Evolutionary conservation across 1,140 invertebrate genomes (phyloP).

Genomic region (Samia ricini): DNA sequence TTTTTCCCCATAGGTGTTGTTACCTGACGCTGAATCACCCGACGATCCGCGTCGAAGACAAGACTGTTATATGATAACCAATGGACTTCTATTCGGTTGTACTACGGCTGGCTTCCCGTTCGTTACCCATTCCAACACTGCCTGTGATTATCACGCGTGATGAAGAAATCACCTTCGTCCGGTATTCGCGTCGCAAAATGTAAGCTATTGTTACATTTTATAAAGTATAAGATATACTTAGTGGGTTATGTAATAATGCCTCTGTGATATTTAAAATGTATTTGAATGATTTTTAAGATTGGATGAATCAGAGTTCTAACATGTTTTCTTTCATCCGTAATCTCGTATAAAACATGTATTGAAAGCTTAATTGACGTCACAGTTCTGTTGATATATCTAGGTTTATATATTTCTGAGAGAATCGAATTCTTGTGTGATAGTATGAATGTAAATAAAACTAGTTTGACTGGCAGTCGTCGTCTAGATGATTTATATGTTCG

Average conservation of each 20-base stretch:
- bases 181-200: conserved; percentile 58
- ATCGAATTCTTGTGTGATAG: background rate
- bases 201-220: conserved; percentile 38
- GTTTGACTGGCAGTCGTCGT: background rate
- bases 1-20: conserved; percentile 59
- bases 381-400: background rate
- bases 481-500: background rate
- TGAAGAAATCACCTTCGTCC: conserved; percentile 66
- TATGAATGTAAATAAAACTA: background rate
- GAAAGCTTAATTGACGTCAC: background rate
- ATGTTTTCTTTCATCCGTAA: conserved; percentile 43
- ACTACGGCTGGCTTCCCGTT: background rate
- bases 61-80: background rate
- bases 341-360: conserved; percentile 29
- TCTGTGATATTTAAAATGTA: conserved; percentile 72
- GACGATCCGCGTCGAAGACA: conserved; percentile 18
- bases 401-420: background rate
- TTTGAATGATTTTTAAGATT: conserved; percentile 49
- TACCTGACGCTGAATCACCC: conserved; percentile 54
- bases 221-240: conserved; percentile 22
- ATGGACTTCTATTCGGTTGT: conserved; percentile 4
- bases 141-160: conserved; percentile 62
- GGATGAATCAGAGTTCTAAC: conserved; percentile 44
- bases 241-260: conserved; percentile 52
- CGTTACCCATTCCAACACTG: conserved; percentile 55